phyloP scores from a whole-genome alignment of 1,140 invertebrate genomes.

The Euura saliciscinereae region DNA sequence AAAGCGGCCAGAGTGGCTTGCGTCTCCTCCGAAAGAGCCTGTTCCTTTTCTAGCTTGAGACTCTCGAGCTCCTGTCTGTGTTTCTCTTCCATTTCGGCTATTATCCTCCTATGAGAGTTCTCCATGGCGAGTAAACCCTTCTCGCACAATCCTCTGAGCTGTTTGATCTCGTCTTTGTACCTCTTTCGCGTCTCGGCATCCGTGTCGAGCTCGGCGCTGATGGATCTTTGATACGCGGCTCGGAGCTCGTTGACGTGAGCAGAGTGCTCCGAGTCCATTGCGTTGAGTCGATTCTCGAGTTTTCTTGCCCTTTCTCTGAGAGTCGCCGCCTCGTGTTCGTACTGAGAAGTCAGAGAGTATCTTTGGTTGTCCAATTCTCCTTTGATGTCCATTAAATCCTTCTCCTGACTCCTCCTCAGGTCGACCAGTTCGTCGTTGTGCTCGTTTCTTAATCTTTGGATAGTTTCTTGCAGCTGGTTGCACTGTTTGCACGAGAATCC shows the following conservation, averaged over 20 bases:
- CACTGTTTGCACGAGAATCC: slow-evolving; percentile 65
- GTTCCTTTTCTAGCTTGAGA: slow-evolving; percentile 82
- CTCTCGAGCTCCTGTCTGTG: slow-evolving; percentile 78
- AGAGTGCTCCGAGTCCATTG: slow-evolving; percentile 77
- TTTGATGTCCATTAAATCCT: slow-evolving; percentile 53
- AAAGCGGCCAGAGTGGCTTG: slow-evolving; percentile 81
- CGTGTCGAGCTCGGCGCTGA: slow-evolving; percentile 54
- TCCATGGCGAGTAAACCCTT: slow-evolving; percentile 88
- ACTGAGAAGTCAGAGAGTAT: slow-evolving; percentile 47
- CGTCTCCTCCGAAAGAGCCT: slow-evolving; percentile 87
- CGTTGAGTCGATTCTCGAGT: slow-evolving; percentile 70
- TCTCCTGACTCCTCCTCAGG: slow-evolving; percentile 45
- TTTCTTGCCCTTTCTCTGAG: slow-evolving; percentile 67
- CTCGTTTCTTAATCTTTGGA: slow-evolving; percentile 46
- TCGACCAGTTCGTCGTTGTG: slow-evolving; percentile 50
- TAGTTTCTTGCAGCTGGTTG: slow-evolving; percentile 60
- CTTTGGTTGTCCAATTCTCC: slow-evolving; percentile 60
- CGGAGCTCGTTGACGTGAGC: slow-evolving; percentile 77
- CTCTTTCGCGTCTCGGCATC: slow-evolving; percentile 75
- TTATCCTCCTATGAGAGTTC: slow-evolving; percentile 83
- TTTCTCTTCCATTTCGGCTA: slow-evolving; percentile 84
- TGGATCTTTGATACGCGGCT: slow-evolving; percentile 70
- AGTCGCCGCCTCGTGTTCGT: slow-evolving; percentile 56
- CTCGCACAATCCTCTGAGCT: slow-evolving; percentile 82
- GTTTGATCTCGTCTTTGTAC: slow-evolving; percentile 87